Percentiles rank a stretch among this genome's conserved stretches.
Evolutionary conservation across 2,888 invertebrate species (phyloP).

Genomic region (Agonopterix subpropinquella): DNA sequence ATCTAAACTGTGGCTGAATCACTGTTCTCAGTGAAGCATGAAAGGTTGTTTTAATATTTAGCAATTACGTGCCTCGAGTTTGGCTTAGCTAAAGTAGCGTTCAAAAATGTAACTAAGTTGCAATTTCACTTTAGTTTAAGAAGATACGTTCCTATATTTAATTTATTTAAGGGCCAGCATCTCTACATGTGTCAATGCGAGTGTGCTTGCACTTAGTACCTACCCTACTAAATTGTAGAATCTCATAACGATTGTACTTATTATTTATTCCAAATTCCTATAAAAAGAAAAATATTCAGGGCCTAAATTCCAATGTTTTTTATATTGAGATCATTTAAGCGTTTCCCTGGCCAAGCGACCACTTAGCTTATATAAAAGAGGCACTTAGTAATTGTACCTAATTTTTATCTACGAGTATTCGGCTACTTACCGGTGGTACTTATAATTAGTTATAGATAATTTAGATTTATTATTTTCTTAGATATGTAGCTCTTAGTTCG

Average conservation of each 20-base stretch:
- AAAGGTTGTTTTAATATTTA: constrained; percentile 14
- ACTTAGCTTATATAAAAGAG: constrained; percentile 16
- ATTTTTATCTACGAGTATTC: constrained; percentile 1
- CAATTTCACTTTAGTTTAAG: not conserved
- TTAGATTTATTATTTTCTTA: constrained; percentile 10
- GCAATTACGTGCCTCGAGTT: constrained; percentile 6
- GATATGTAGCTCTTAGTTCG: constrained; percentile 25
- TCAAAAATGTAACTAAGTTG: not conserved
- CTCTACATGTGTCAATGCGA: not conserved
- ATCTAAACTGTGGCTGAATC: no score
- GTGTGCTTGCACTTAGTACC: constrained; percentile 1
- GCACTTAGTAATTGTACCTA: constrained; percentile 24
- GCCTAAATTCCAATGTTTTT: no score
- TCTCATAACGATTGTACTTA: constrained; percentile 24
- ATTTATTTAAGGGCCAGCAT: constrained; percentile 20
- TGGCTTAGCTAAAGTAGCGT: not conserved
- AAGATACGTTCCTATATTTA: constrained; percentile 57
- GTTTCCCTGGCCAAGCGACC: no score
- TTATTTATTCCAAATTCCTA: constrained; percentile 1
- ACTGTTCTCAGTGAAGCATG: not conserved
- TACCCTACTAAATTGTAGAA: constrained; percentile 19
- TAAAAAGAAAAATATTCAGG: no score
- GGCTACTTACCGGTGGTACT: constrained; percentile 39
- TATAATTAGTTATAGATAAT: constrained; percentile 22
- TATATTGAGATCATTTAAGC: no score